Percentiles rank a stretch among this genome's conserved stretches.
phyloP scores from a whole-genome alignment of 1,140 invertebrate genomes.

The Bombus pyrosoma region DNA sequence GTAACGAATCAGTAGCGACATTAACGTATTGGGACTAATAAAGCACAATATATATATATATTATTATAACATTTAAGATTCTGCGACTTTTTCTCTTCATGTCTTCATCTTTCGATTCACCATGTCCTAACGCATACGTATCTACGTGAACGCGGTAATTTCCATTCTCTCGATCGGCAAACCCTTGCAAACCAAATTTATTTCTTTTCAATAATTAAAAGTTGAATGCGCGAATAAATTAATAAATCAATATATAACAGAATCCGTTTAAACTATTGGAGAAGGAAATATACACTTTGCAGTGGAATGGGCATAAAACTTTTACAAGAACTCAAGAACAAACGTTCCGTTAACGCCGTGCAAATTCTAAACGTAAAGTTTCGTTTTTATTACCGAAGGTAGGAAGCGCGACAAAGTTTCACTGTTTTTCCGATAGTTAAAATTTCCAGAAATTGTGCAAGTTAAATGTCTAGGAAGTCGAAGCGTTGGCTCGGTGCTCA shows the following conservation, averaged over 20 bases:
- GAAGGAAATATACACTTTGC: background rate
- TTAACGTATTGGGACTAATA: too few relatives aligned
- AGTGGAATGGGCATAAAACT: background rate
- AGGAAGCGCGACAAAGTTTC: constrained; percentile 35
- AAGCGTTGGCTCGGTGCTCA: constrained; percentile 7
- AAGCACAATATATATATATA: too few relatives aligned
- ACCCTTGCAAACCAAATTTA: background rate
- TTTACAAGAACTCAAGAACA: constrained; percentile 21
- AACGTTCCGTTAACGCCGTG: constrained; percentile 1
- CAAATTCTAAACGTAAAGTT: constrained; percentile 44
- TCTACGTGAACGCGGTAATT: background rate
- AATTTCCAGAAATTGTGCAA: constrained; percentile 35
- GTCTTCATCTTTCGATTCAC: too few relatives aligned
- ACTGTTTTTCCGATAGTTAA: constrained; percentile 46
- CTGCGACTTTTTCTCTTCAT: background rate
- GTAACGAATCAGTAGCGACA: too few relatives aligned
- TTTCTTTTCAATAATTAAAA: background rate
- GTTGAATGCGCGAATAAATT: background rate
- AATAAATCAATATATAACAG: background rate
- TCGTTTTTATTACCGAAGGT: constrained; percentile 31
- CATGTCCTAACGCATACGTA: background rate
- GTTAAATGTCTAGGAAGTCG: constrained; percentile 24
- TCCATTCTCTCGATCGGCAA: background rate
- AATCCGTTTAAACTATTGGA: background rate
- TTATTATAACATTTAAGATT: background rate